Percentiles rank a stretch among this genome's conserved stretches.
phyloP scores from a whole-genome alignment of 2,113 vertebrate species.

The Psilopsiagon aurifrons region DNA sequence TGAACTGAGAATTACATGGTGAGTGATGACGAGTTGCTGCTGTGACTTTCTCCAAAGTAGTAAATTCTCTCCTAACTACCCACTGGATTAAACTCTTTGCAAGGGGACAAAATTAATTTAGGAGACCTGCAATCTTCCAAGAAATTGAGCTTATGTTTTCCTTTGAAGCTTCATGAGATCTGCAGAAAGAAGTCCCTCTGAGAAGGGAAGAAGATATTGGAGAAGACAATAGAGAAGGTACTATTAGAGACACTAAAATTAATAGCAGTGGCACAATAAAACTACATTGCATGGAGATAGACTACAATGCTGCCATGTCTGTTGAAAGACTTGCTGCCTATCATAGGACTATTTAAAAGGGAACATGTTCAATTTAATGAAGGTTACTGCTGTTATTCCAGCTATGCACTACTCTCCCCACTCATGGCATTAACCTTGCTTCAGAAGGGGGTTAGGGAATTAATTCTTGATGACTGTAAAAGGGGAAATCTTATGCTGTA shows the following conservation, averaged over 20 bases:
- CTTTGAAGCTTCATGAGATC: background rate
- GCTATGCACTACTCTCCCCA: background rate
- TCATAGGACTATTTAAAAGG: background rate
- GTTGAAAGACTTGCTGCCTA: background rate
- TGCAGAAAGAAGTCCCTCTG: background rate
- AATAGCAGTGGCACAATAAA: background rate
- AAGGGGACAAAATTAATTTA: background rate
- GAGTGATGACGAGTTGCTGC: background rate
- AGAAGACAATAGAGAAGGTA: background rate
- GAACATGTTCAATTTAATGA: background rate
- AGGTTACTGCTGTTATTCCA: background rate
- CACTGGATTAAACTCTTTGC: background rate
- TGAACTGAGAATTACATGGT: background rate
- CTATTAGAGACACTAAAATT: background rate
- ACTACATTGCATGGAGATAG: accelerated
- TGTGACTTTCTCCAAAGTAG: background rate
- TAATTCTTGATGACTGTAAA: background rate
- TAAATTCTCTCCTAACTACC: background rate
- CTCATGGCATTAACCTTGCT: background rate
- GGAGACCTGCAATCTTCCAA: background rate
- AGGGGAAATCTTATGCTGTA: background rate
- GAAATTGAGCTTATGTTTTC: background rate
- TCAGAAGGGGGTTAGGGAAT: background rate
- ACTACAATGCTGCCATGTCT: background rate
- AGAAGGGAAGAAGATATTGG: background rate